Evolutionary conservation across 2,797 vertebrate genomes (phyloP).

Genomic region (Microchirus variegatus): DNA sequence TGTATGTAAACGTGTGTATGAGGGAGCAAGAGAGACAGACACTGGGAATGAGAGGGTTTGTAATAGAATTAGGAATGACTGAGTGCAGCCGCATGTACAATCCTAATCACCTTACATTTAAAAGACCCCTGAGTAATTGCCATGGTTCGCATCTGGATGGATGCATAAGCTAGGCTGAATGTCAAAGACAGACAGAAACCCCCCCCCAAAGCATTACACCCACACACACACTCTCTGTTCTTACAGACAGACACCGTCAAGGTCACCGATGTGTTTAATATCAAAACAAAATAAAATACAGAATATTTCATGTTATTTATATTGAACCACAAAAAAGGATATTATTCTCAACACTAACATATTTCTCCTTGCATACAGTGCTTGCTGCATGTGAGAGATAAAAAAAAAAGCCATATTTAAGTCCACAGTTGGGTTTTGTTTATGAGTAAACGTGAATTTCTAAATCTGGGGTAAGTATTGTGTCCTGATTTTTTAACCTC

Average conservation of each 20-base stretch:
- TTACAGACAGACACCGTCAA: constrained; percentile 35
- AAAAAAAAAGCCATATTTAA: constrained; percentile 10
- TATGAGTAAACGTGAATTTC: constrained; percentile 20
- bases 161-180: constrained; percentile 61
- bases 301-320: background rate
- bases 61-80: constrained; percentile 65
- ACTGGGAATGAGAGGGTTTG: constrained; percentile 9
- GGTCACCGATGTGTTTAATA: constrained; percentile 24
- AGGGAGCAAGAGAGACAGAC: constrained; percentile 4
- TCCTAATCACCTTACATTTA: constrained; percentile 63
- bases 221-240: constrained; percentile 20
- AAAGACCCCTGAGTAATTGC: constrained; percentile 56
- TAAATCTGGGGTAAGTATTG: constrained; percentile 27
- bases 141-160: constrained; percentile 44
- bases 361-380: constrained; percentile 16
- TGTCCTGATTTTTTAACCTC: constrained; percentile 51
- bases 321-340: too few relatives aligned
- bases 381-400: constrained; percentile 7
- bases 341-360: too few relatives aligned
- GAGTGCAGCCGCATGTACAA: constrained; percentile 47
- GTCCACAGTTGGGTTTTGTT: constrained; percentile 21
- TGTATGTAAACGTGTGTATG: constrained; percentile 21
- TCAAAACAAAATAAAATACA: background rate
- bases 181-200: constrained; percentile 47
- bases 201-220: constrained; percentile 22